Base-by-base conservation (phyloP, 1,140 invertebrate genomes). In the Bombus superbus region DNA sequence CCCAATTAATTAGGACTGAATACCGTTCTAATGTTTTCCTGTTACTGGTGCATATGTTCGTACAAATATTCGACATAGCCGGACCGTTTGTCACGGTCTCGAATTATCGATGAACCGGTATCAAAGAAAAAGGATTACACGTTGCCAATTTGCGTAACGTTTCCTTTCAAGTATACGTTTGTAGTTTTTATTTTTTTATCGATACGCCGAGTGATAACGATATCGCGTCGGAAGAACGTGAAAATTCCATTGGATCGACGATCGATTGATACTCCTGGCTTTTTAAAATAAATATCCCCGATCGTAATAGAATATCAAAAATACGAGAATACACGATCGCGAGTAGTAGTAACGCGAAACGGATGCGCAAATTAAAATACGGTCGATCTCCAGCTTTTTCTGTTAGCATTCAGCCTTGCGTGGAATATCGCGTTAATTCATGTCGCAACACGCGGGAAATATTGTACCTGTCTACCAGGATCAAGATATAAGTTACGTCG, bases 381-480 rank as follows among this genome's bases (percentile, higher is more conserved):
- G n/a, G n/a, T 10, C 18, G 15, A 3, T 28, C 15, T 32, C 44
- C 5, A 15, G 40, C 22, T 75, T 28, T 82, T 82, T 74, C 42
- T n/a, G 59, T 66, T 38, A 64, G 38, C 57, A 18, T 53, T 1
- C 35, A 5, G 5, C 11, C 35, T 76, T 42, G 72, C 59, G 59
- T 47, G 81, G 42, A 75, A 83, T 47, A 44, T 25, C n/a, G 42
- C 57, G 42, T 53, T 83, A 83, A 83, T 83, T 76, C 72, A 53
- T 35, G 42, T 18, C 32, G 25, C 35, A 40, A 76, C 59, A 25
- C 59, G 32, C 38, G 18, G 42, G 9, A 76, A 64, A 75, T 62
- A 66, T 64, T 75, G 75, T n/a, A 75, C 40, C 72, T 35, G 72
- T 66, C 18, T 38, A 40, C 47, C 1, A 15, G 44, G 44, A 80